A percentile compares a stretch with the other conserved stretches of the same genome.
These are phyloP conservation scores for Dermatemys mawii DNA, from an alignment of 2,113 vertebrate genomes.

Conservation along the genomic window DNA sequence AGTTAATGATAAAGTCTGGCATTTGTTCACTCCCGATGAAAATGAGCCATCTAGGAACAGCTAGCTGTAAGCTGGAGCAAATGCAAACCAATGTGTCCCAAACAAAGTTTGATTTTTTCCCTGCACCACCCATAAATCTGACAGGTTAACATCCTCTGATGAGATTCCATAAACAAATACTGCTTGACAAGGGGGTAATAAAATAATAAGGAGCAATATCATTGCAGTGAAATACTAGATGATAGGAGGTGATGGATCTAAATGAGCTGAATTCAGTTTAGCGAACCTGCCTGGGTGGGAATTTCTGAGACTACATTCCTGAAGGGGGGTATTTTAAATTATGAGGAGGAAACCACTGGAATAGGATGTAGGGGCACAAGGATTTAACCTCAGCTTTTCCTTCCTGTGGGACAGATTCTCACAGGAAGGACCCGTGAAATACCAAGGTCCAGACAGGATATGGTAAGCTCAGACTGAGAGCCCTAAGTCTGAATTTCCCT, in stretches of 20 bases:
- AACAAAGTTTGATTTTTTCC: neutral
- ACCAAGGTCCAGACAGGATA: slow-evolving; percentile 5
- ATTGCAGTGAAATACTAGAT: rapidly evolving
- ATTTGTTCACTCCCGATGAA: neutral
- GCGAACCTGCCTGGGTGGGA: neutral
- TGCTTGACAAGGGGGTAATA: rapidly evolving
- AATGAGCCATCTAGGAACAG: slow-evolving; percentile 56
- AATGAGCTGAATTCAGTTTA: rapidly evolving
- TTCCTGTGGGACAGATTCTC: neutral
- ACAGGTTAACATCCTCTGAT: neutral
- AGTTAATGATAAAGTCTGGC: slow-evolving; percentile 13
- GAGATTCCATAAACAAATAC: neutral
- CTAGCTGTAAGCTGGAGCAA: slow-evolving; percentile 28
- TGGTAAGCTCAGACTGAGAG: neutral
- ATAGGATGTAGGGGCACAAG: neutral
- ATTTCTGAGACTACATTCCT: rapidly evolving
- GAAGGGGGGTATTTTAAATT: neutral
- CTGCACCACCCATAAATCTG: neutral
- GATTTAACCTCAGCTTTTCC: neutral
- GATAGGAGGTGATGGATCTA: neutral
- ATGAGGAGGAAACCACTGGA: neutral
- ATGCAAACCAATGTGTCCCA: slow-evolving; percentile 41
- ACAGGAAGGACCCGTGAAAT: neutral
- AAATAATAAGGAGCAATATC: rapidly evolving
- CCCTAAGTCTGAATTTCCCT: neutral